Evolutionary conservation across 2,113 vertebrate species (phyloP).

Genomic region (Dicerorhinus sumatrensis): DNA sequence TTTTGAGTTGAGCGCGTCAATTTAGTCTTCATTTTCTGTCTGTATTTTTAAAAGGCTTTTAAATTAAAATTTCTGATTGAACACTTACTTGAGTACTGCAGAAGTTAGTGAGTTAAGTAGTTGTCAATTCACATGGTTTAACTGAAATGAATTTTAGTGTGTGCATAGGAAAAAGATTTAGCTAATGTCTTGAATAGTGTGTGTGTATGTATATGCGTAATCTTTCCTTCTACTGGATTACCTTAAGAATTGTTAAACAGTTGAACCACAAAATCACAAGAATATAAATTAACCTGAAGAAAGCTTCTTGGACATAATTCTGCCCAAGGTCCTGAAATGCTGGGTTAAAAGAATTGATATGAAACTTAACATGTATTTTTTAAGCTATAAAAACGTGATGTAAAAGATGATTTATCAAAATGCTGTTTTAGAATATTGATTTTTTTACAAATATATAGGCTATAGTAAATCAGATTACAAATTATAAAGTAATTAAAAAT

Average conservation of each 20-base stretch:
- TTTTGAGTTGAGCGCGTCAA: conserved; percentile 88
- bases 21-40: conserved; percentile 85
- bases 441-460: not conserved
- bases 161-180: conserved; percentile 36
- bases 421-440: not conserved
- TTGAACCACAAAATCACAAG: conserved; percentile 54
- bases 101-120: conserved; percentile 85
- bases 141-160: conserved; percentile 50
- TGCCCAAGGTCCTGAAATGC: conserved; percentile 20
- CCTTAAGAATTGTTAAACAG: conserved; percentile 63
- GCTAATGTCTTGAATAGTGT: conserved; percentile 32
- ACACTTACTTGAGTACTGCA: conserved; percentile 81
- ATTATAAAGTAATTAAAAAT: not conserved
- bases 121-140: conserved; percentile 79
- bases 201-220: not conserved
- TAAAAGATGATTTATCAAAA: conserved; percentile 30
- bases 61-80: conserved; percentile 85
- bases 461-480: not conserved
- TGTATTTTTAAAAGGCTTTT: conserved; percentile 86
- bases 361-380: not conserved
- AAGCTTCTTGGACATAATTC: not conserved
- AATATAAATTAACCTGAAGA: conserved; percentile 38
- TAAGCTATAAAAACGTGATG: not conserved
- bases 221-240: not conserved
- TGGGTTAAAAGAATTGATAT: conserved; percentile 14